These are phyloP conservation scores for Tinea pellionella DNA, from an alignment of 2,888 invertebrate species.

Conservation along the genomic window DNA sequence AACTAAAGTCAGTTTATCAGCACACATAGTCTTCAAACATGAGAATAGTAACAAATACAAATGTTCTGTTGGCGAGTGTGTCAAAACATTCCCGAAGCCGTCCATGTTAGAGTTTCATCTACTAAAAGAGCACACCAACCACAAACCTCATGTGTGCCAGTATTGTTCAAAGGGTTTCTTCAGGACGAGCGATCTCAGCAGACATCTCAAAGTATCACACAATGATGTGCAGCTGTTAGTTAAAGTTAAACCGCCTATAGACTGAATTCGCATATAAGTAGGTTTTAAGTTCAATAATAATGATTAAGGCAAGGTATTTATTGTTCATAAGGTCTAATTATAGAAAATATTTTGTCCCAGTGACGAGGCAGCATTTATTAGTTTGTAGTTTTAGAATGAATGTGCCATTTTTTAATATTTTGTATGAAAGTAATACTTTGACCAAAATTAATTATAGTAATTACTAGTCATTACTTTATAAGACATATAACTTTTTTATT, in stretches of 20 bases:
- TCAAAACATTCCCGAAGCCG: constrained; percentile 47
- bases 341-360: no score
- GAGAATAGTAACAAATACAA: constrained; percentile 49
- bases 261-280: no score
- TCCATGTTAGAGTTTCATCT: constrained; percentile 58
- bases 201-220: constrained; percentile 48
- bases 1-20: constrained; percentile 40
- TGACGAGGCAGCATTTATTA: constrained; percentile 16
- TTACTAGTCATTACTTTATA: no score
- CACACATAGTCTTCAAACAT: constrained; percentile 55
- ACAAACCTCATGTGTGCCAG: constrained; percentile 51
- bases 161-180: constrained; percentile 55
- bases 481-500: no score
- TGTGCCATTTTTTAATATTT: no score
- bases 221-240: constrained; percentile 29
- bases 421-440: no score
- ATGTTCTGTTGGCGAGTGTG: constrained; percentile 51
- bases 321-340: no score
- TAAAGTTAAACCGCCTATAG: constrained; percentile 21
- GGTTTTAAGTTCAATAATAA: no score
- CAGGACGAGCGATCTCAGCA: constrained; percentile 49
- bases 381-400: no score
- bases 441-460: no score
- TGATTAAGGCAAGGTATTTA: no score
- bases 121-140: constrained; percentile 53